Conservation (phyloP, 2,113 vertebrate genomes). For the Salvelinus alpinus region DNA sequence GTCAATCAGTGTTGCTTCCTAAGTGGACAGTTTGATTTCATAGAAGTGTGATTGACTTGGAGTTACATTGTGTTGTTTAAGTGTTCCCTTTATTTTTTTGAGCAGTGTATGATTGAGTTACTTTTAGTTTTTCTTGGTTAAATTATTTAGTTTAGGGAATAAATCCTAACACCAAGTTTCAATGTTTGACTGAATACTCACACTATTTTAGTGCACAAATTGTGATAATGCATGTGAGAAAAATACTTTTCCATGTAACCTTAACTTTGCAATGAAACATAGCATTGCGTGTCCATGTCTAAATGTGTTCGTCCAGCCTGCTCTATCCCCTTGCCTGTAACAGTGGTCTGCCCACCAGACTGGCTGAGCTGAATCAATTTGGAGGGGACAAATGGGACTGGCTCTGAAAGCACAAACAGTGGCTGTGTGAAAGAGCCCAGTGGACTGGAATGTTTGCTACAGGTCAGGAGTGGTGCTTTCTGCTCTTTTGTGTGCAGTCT, state of each 20-base stretch:
- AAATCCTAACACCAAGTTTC: neutral
- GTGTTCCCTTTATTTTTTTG: too few relatives aligned
- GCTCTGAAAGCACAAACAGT: slow-evolving; percentile 24
- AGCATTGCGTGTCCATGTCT: neutral
- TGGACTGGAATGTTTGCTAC: slow-evolving; percentile 71
- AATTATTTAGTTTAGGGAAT: neutral
- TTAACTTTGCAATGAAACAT: neutral
- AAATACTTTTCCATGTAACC: neutral
- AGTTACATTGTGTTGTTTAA: too few relatives aligned
- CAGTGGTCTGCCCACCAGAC: slow-evolving; percentile 14
- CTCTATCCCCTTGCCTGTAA: neutral
- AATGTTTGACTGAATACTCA: neutral
- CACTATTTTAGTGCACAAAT: neutral
- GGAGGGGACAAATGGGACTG: slow-evolving; percentile 9
- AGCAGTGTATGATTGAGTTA: neutral
- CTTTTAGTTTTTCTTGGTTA: neutral
- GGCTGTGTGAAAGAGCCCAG: slow-evolving; percentile 36
- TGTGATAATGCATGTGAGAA: neutral
- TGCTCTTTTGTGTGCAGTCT: slow-evolving; percentile 74
- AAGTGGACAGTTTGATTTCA: too few relatives aligned
- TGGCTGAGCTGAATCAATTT: slow-evolving; percentile 22
- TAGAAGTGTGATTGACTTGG: too few relatives aligned
- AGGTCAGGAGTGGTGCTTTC: slow-evolving; percentile 66
- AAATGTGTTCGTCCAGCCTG: neutral
- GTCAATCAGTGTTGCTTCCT: too few relatives aligned